phyloP scores from a whole-genome alignment of 2,113 vertebrate species.

The Mesembrinibis cayennensis region DNA sequence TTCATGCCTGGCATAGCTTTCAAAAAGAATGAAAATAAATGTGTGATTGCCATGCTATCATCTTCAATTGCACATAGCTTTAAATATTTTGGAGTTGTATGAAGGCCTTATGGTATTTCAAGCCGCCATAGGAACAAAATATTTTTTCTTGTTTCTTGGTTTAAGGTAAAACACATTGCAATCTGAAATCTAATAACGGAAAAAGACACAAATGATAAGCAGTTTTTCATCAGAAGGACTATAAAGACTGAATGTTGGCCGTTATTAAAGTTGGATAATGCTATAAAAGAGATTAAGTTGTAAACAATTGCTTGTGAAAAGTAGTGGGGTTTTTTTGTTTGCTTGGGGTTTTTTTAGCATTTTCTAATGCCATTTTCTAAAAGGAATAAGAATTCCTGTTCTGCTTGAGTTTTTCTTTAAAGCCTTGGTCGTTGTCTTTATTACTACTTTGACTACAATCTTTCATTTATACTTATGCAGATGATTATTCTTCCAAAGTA shows the following conservation, averaged over 20 bases:
- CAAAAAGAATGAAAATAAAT: not conserved
- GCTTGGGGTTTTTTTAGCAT: not conserved
- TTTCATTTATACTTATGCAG: not conserved
- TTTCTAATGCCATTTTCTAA: not conserved
- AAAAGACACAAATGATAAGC: not conserved
- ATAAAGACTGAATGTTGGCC: not conserved
- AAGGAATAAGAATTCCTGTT: not conserved
- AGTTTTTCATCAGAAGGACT: not conserved
- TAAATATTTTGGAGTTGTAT: not conserved
- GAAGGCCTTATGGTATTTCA: not conserved
- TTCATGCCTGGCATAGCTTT: not conserved
- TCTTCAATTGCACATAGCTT: not conserved
- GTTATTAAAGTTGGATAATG: conserved; percentile 5
- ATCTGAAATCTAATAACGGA: not conserved
- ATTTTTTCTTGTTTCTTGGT: not conserved
- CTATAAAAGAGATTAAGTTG: conserved; percentile 2
- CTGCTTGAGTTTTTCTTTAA: not conserved
- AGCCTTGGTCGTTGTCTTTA: not conserved
- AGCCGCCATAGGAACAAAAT: not conserved
- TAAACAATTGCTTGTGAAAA: not conserved
- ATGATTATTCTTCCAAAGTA: not conserved
- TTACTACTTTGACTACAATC: not conserved
- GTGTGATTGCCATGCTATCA: not conserved
- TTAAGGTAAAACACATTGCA: not conserved
- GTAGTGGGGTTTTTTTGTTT: not conserved